Evolutionary conservation across 2,113 vertebrate genomes (phyloP).

Genomic region (Carassius auratus): DNA sequence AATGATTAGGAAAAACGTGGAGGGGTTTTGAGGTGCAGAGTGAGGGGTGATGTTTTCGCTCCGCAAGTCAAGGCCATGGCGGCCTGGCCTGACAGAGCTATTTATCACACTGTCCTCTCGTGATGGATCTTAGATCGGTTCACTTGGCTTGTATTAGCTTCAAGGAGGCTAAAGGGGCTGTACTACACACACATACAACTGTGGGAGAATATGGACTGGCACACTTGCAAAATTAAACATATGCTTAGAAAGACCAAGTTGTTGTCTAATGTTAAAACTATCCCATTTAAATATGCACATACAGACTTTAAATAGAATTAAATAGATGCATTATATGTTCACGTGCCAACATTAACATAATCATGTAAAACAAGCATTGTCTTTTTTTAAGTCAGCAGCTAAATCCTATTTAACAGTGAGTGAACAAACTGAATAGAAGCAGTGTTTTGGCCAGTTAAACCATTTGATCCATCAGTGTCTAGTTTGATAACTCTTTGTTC

Average conservation of each 20-base stretch:
- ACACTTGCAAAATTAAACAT: slow-evolving; percentile 5
- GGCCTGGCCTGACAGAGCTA: slow-evolving; percentile 69
- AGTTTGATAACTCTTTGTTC: slow-evolving; percentile 53
- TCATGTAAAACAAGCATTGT: background rate
- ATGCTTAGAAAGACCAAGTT: background rate
- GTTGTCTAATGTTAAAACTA: background rate
- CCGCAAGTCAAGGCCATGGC: slow-evolving; percentile 72
- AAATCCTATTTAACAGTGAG: slow-evolving; percentile 35
- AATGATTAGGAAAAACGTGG: slow-evolving; percentile 13
- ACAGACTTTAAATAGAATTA: background rate
- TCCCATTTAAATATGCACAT: background rate
- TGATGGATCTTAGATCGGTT: slow-evolving; percentile 75
- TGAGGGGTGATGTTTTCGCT: slow-evolving; percentile 40
- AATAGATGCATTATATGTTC: too few species aligned
- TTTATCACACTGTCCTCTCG: slow-evolving; percentile 70
- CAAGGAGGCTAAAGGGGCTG: slow-evolving; percentile 64
- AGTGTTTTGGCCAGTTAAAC: slow-evolving; percentile 8
- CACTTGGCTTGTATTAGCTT: slow-evolving; percentile 57
- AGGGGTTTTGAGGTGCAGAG: slow-evolving; percentile 12
- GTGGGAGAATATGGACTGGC: slow-evolving; percentile 12
- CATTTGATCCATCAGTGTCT: slow-evolving; percentile 1
- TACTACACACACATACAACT: slow-evolving; percentile 54
- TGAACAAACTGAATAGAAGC: background rate
- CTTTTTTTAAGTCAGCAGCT: background rate
- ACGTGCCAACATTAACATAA: background rate